These are phyloP conservation scores for Glaucomys volans DNA, from an alignment of 2,113 vertebrate genomes.

Conservation along the genomic window DNA sequence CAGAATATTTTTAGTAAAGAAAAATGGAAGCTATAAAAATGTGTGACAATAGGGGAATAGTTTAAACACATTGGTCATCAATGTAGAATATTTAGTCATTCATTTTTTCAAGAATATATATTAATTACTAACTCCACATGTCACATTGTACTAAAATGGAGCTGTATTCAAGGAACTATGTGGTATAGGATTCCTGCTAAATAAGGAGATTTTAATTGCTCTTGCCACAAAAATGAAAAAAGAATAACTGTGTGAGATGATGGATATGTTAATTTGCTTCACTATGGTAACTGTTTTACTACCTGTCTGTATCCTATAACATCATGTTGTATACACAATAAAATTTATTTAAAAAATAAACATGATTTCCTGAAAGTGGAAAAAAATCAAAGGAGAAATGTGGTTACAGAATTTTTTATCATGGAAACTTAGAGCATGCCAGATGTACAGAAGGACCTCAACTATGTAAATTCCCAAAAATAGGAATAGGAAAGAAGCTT, in stretches of 20 bases:
- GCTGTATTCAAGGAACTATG: background rate
- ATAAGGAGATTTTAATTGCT: background rate
- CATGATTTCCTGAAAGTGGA: background rate
- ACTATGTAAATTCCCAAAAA: background rate
- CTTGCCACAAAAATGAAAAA: background rate
- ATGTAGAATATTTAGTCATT: background rate
- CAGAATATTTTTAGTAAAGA: slow-evolving; percentile 6
- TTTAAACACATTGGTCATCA: background rate
- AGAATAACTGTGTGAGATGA: too few relatives aligned
- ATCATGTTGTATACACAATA: background rate
- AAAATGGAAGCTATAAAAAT: background rate
- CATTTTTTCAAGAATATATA: background rate
- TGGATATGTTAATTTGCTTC: background rate
- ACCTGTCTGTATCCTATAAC: background rate
- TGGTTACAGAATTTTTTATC: background rate
- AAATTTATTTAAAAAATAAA: background rate
- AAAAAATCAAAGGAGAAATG: background rate
- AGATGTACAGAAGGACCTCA: background rate
- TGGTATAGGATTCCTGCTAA: background rate
- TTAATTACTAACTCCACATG: background rate
- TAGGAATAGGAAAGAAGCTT: background rate
- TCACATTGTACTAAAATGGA: background rate
- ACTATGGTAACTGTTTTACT: background rate
- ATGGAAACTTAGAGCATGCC: background rate
- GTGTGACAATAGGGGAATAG: background rate